phyloP scores from a whole-genome alignment of 2,113 vertebrate genomes.

The Clupea harengus region DNA sequence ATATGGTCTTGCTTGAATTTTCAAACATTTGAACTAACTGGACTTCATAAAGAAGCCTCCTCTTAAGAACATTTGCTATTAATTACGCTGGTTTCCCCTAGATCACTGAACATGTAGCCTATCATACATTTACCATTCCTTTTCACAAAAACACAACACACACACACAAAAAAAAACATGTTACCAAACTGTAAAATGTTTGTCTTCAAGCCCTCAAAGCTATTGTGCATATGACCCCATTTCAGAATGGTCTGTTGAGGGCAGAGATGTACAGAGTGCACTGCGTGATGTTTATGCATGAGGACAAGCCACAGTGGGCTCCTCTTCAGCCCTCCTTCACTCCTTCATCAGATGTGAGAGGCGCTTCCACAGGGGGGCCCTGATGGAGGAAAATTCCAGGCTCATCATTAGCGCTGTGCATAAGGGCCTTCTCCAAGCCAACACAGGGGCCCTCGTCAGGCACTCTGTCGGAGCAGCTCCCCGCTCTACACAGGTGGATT shows the following conservation, averaged over 20 bases:
- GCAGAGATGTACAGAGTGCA: neutral
- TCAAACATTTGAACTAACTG: neutral
- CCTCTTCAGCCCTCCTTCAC: neutral
- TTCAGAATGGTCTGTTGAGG: neutral
- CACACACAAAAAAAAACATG: neutral
- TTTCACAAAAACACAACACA: neutral
- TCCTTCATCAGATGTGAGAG: neutral
- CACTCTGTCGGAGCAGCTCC: neutral
- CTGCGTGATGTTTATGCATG: neutral
- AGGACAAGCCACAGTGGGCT: neutral
- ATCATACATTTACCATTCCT: neutral
- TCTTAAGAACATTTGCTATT: neutral
- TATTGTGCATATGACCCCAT: neutral
- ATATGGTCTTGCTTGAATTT: neutral
- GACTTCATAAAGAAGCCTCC: neutral
- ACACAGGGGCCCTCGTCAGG: neutral
- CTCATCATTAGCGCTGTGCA: neutral
- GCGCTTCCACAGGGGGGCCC: neutral
- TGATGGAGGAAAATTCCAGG: neutral
- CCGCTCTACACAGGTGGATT: neutral
- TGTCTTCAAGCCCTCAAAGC: neutral
- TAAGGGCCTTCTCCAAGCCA: conserved; percentile 2
- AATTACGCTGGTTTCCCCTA: neutral
- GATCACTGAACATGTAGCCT: neutral
- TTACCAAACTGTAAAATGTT: neutral